These are phyloP conservation scores for Spheniscus humboldti DNA, from an alignment of 2,797 vertebrate genomes.

Conservation along the genomic window DNA sequence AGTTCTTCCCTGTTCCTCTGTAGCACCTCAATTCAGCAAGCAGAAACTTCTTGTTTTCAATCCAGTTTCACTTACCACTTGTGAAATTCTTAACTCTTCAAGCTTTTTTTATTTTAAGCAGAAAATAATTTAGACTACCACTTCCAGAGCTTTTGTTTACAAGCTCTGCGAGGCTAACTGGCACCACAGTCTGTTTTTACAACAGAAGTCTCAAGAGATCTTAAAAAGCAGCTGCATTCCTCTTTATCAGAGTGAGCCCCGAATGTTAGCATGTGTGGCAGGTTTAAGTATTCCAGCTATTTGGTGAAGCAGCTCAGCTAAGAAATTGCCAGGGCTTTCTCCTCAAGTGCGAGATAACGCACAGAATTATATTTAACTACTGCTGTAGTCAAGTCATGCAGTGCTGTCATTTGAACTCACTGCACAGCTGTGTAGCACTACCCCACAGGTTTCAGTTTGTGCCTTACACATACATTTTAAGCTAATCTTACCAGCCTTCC, in stretches of 20 bases:
- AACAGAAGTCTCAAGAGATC: not conserved
- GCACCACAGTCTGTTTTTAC: not conserved
- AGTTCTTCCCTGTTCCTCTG: not conserved
- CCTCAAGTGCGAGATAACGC: not conserved
- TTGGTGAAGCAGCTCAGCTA: not conserved
- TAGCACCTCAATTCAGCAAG: not conserved
- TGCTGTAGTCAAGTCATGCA: not conserved
- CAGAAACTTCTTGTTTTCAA: not conserved
- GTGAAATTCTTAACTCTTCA: not conserved
- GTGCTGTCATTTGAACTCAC: not conserved
- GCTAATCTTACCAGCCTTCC: not conserved
- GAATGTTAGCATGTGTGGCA: not conserved
- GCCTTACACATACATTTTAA: not conserved
- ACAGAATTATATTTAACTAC: conserved; percentile 11
- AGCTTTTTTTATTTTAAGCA: not conserved
- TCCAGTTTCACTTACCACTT: not conserved
- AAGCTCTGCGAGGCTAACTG: not conserved
- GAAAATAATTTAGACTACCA: not conserved
- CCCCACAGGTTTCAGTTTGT: not conserved
- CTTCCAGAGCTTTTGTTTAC: not conserved
- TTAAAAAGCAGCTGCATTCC: not conserved
- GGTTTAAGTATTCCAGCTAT: not conserved
- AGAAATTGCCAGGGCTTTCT: not conserved
- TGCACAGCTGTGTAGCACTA: conserved; percentile 19
- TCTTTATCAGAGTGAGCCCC: not conserved